Base-by-base conservation (phyloP, 2,888 invertebrate species). In the Ophioninae sp. region DNA sequence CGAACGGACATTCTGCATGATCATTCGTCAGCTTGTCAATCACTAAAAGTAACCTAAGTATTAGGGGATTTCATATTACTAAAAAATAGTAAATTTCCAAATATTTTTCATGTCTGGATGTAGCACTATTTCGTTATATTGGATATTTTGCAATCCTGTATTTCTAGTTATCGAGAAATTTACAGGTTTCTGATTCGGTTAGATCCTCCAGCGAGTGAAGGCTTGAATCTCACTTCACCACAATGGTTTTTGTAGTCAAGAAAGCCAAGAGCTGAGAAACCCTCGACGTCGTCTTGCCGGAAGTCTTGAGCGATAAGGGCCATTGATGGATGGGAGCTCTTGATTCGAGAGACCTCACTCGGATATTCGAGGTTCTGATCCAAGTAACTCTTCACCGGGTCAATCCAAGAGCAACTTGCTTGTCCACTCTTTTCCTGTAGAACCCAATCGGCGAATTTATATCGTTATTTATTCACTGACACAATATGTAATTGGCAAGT, bases 341-440 rank as follows among this genome's bases (percentile, higher is more conserved):
- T 68, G 68, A 68, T 68, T 51, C 10, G 23, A 51, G 68, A 44
- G 51, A 68, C 51, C 51, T 68, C 17, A n/a, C 51, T 51, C 51
- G 51, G 51, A 5, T 51, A 51, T 17, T 51, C 51, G 51, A 51
- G 17, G 51, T 51, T 17, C 51, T 17, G 51, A 17, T 51, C 51
- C 17, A 51, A 51, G 51, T 17, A 51, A 51, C 51, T 51, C 51
- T 51, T 51, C 51, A 51, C 51, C 51, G 17, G 51, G 51, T 51
- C 51, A 17, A 51, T 51, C 51, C 51, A 51, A 51, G 17, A 17
- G 13, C 13, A 51, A 51, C 51, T 51, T 17, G 6, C 51, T 51
- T 10, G 17, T 13, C 5, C 17, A 51, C 51, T 6, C 51, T 51
- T 17, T 51, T 51, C 17, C 0, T 6, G 51, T 51, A 17, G 17